A percentile compares a stretch with the other conserved stretches of the same genome.
phyloP scores from a whole-genome alignment of 2,888 invertebrate genomes.

The Corbicula japonica region DNA sequence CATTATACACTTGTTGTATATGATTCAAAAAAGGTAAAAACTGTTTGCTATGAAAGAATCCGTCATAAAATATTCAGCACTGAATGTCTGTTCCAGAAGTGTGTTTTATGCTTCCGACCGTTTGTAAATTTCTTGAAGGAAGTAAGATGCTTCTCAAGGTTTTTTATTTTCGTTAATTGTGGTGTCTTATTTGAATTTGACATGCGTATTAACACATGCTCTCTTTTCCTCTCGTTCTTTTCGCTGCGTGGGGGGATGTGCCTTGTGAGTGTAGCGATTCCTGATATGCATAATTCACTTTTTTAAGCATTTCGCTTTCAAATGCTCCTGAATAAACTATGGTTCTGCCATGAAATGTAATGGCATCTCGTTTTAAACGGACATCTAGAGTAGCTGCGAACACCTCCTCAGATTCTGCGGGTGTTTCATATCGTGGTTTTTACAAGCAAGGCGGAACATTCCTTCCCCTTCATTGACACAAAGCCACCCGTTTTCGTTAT shows the following conservation, averaged over 20 bases:
- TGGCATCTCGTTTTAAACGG: slow-evolving; percentile 19
- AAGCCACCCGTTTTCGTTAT: slow-evolving; percentile 38
- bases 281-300: too few species aligned
- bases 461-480: slow-evolving; percentile 32
- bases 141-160: too few species aligned
- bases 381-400: slow-evolving; percentile 29
- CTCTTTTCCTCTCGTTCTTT: too few species aligned
- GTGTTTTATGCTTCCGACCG: slow-evolving; percentile 6
- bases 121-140: slow-evolving; percentile 27
- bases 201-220: too few species aligned
- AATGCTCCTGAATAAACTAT: slow-evolving; percentile 5
- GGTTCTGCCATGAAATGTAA: slow-evolving; percentile 14
- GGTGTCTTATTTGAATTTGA: too few species aligned
- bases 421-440: slow-evolving; percentile 30
- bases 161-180: too few species aligned
- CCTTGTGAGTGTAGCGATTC: too few species aligned
- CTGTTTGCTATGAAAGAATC: slow-evolving; percentile 39
- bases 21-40: slow-evolving; percentile 27
- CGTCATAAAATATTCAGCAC: slow-evolving; percentile 39
- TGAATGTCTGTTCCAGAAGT: slow-evolving; percentile 26
- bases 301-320: slow-evolving; percentile 28
- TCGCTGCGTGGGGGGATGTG: too few species aligned
- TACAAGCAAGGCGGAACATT: slow-evolving; percentile 34
- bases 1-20: slow-evolving; percentile 35
- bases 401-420: slow-evolving; percentile 21